These are phyloP conservation scores for Drosophila mayri DNA, from an alignment of 1,140 invertebrate genomes.

Conservation along the genomic window DNA sequence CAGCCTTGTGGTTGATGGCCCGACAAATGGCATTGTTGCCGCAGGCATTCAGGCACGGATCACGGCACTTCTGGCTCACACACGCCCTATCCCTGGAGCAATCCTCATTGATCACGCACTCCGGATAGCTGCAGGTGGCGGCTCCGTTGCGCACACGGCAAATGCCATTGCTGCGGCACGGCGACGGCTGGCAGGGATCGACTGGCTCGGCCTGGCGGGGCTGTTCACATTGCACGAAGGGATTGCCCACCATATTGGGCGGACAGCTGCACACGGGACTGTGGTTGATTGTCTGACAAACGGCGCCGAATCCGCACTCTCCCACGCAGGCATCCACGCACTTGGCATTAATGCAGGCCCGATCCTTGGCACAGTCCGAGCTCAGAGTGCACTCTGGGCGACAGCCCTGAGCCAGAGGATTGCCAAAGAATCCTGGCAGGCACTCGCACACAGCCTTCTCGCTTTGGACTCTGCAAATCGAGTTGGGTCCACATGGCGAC, in stretches of 20 bases:
- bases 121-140: slow-evolving; percentile 92
- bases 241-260: slow-evolving; percentile 88
- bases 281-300: slow-evolving; percentile 90
- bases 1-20: slow-evolving; percentile 91
- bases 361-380: slow-evolving; percentile 91
- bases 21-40: slow-evolving; percentile 94
- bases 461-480: slow-evolving; percentile 88
- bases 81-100: slow-evolving; percentile 93
- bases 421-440: slow-evolving; percentile 90
- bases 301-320: slow-evolving; percentile 87
- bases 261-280: slow-evolving; percentile 91
- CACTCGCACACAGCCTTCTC: slow-evolving; percentile 89
- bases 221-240: slow-evolving; percentile 90
- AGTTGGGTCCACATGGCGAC: slow-evolving; percentile 91
- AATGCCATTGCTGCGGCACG: slow-evolving; percentile 92
- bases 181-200: slow-evolving; percentile 93
- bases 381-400: slow-evolving; percentile 92
- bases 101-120: slow-evolving; percentile 93
- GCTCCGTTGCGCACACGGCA: slow-evolving; percentile 90
- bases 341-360: slow-evolving; percentile 91
- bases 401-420: slow-evolving; percentile 90
- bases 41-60: slow-evolving; percentile 92
- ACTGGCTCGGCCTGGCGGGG: slow-evolving; percentile 76
- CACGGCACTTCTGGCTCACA: slow-evolving; percentile 91
- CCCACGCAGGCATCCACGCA: slow-evolving; percentile 93